Evolutionary conservation across 2,888 invertebrate species (phyloP), one percentile per base, ranked within the genome.

Genomic region (Heliconius hortense): DNA sequence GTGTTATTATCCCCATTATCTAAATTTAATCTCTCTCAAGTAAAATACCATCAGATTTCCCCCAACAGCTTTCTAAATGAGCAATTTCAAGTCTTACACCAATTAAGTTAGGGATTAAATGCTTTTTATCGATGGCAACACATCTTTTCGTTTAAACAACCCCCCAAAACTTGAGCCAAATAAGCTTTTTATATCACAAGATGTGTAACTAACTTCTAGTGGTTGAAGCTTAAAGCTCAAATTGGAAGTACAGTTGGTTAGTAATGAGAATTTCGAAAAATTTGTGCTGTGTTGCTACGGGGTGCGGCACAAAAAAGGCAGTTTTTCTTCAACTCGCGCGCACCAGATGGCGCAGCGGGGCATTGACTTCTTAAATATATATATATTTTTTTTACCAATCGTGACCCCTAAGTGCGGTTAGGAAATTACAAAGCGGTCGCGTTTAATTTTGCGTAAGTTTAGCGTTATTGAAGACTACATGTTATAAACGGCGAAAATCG

Each of bases 401-500:
- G 90, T 90, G 88, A 92, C 90, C 92, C 90, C 88, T 90, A 89
- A 90, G 84, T 89, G 91, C 89, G 91, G 91, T 88, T 86, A 83
- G 80, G 82, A 84, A 86, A 88, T 85, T 86, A 85, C 83, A 84
- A 84, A 82, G 82, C 81, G 81, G 80, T 82, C 82, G 81, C 82
- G 82, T 88, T 88, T 89, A 88, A 90, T 89, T 86, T 87, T 83
- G 82, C 82, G 83, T 87, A 88, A 89, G 85, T 86, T 56, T 77
- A 80, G 83, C 80, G 82, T 84, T 76, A 74, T 75, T 75, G 64
- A 31, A 75, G 64, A 63, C 64, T 75, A 71, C 70, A 73, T 67
- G 70, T 43, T 60, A 64, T 77, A 73, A 73, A 75, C 72, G 73
- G 70, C 28, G 62, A 62, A 76, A 77, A 75, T 72, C 39, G 75